phyloP scores from a whole-genome alignment of 2,797 vertebrate species.

The Phalloptychus januarius region DNA sequence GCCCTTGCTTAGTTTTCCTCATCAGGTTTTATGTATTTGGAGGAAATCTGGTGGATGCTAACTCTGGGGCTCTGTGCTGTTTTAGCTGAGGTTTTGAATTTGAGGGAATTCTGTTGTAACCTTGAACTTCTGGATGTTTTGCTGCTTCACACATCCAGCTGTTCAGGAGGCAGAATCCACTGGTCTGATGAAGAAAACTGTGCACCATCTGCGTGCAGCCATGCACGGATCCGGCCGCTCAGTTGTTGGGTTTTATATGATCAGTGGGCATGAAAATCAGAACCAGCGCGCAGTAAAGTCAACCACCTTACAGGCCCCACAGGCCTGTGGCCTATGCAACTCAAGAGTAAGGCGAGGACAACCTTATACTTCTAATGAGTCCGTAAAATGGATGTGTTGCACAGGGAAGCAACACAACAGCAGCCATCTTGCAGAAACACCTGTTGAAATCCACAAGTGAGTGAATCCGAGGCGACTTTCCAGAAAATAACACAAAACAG shows the following conservation, averaged over 20 bases:
- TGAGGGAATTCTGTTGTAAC: neutral
- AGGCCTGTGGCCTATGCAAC: neutral
- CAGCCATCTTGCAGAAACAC: slow-evolving; percentile 7
- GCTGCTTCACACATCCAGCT: neutral
- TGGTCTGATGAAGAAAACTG: neutral
- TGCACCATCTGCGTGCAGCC: neutral
- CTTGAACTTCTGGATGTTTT: neutral
- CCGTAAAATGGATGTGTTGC: neutral
- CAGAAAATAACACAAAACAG: neutral
- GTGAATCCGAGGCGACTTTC: neutral
- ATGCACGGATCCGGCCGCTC: neutral
- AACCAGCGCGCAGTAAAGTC: neutral
- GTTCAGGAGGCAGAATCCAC: neutral
- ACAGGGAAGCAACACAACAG: neutral
- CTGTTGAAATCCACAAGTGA: neutral
- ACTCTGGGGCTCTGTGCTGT: neutral
- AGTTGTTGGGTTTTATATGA: neutral
- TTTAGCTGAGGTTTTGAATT: neutral
- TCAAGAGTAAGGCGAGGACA: neutral
- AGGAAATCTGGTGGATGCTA: neutral
- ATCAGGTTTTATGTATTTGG: neutral
- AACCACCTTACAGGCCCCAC: neutral
- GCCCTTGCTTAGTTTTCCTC: neutral
- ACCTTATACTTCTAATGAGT: neutral
- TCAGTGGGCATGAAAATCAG: neutral